Base-by-base conservation (phyloP, 1,140 invertebrate genomes). In the Drosophila athabasca region DNA sequence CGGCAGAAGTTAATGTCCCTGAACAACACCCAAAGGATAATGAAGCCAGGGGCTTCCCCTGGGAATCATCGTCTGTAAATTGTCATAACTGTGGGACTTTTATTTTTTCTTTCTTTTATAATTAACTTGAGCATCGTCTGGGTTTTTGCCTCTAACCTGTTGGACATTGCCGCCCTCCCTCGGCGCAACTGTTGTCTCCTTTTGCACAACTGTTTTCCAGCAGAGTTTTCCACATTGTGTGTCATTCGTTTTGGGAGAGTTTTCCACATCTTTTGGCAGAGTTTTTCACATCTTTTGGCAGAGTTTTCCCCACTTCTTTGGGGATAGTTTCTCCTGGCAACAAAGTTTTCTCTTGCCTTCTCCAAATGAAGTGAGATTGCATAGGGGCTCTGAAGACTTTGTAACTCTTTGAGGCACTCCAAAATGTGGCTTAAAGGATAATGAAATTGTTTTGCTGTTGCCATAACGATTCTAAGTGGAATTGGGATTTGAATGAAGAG, bases 61-160 rank as follows among this genome's bases (percentile, higher is more conserved):
- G 35, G 13, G 35, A 39, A 39, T 39, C 11, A 3, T 39, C 35
- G 24, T 13, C 11, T 66, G 74, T 57, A 74, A 77, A 77, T 77
- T 80, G 74, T 83, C 79, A 82, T 78, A 81, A 71, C 79, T 81
- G 41, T 66, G 31, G 73, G 45, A 49, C 49, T 45, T 48, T 66
- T 29, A 6, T 6, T 29, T 29, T 29, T 29, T 8, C 9, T 41
- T 64, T 24, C 22, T 24, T 43, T 64, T 71, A 26, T 49, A 84
- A 84, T 84, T 72, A 83, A 62, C 67, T 58, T 59, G 8, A 17
- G 50, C 39, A 19, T 52, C 39, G 35, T 39, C 11, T 39, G 35
- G 35, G 71, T 53, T 19, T 58, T 53, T 62, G 62, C 45, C 62
- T 52, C 53, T 60, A 79, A 83, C 76, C 79, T 80, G 79, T 83